Percentiles rank a stretch among this genome's conserved stretches.
Evolutionary conservation across 2,797 vertebrate genomes (phyloP).

Genomic region (Clarias laeviceps): DNA sequence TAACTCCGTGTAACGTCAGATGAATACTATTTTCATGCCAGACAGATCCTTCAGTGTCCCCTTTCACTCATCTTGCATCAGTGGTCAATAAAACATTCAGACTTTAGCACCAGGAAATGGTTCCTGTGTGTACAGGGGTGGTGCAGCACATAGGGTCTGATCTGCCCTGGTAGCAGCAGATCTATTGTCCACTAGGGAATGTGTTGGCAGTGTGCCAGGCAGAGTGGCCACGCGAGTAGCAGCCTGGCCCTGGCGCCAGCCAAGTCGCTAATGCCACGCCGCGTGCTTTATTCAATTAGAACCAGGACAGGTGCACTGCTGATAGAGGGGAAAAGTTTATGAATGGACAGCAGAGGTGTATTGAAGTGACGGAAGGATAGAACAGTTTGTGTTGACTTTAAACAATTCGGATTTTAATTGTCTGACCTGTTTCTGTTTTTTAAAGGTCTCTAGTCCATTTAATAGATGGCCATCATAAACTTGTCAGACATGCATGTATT

Average conservation of each 20-base stretch:
- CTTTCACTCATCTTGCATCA: neutral
- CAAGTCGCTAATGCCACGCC: slow-evolving; percentile 46
- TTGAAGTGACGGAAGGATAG: neutral
- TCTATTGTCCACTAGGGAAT: slow-evolving; percentile 49
- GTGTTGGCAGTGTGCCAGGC: slow-evolving; percentile 50
- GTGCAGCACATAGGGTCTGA: slow-evolving; percentile 32
- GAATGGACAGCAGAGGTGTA: slow-evolving; percentile 17
- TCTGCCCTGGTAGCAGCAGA: slow-evolving; percentile 32
- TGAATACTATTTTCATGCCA: slow-evolving; percentile 36
- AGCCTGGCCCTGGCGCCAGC: slow-evolving; percentile 47
- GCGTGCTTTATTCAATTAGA: slow-evolving; percentile 61
- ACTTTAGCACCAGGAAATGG: slow-evolving; percentile 39
- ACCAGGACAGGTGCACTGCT: slow-evolving; percentile 53
- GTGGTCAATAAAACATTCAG: slow-evolving; percentile 27
- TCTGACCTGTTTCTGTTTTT: neutral
- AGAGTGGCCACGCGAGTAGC: slow-evolving; percentile 43
- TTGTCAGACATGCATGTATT: neutral
- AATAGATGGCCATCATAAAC: neutral
- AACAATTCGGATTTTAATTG: neutral
- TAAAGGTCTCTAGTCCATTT: neutral
- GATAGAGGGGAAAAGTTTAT: slow-evolving; percentile 29
- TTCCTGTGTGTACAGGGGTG: slow-evolving; percentile 28
- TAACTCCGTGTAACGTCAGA: slow-evolving; percentile 22
- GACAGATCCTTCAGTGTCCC: slow-evolving; percentile 25
- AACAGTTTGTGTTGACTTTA: neutral